These are phyloP conservation scores for Limanda limanda DNA, from an alignment of 2,113 vertebrate genomes.

Conservation along the genomic window DNA sequence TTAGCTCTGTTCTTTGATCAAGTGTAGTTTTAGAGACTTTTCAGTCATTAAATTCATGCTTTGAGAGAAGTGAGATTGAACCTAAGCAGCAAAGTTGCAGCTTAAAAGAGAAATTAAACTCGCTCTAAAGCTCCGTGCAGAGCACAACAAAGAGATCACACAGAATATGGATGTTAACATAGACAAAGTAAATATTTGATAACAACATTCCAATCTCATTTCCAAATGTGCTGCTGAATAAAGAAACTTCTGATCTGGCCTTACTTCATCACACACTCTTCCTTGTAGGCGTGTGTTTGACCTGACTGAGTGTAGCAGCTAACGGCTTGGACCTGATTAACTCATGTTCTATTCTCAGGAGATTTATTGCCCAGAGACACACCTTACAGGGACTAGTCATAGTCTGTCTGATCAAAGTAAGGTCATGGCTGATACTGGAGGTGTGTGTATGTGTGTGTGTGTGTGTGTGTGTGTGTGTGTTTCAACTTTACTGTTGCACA, in stretches of 20 bases:
- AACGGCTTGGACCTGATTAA: constrained; percentile 49
- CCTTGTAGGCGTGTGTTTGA: constrained; percentile 64
- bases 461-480: not conserved
- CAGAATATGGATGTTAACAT: too few relatives aligned
- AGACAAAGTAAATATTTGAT: constrained; percentile 57
- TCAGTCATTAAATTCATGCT: too few relatives aligned
- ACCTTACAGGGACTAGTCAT: constrained; percentile 61
- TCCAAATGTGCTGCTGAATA: constrained; percentile 52
- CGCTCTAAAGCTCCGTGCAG: not conserved
- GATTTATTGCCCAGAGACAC: constrained; percentile 70
- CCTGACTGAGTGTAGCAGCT: constrained; percentile 43
- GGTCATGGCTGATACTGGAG: constrained; percentile 49
- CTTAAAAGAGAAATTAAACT: not conserved
- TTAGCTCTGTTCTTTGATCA: too few relatives aligned
- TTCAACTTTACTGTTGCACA: constrained; percentile 17
- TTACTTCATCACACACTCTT: constrained; percentile 55
- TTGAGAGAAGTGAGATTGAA: too few relatives aligned
- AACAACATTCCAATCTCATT: constrained; percentile 51
- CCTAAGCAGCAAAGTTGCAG: not conserved
- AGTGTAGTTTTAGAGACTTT: too few relatives aligned
- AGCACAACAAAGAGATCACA: not conserved
- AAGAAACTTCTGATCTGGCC: constrained; percentile 51
- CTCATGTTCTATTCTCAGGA: constrained; percentile 52
- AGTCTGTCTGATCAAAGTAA: constrained; percentile 64
- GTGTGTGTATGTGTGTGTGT: constrained; percentile 7